Base-by-base conservation (phyloP, 1,140 invertebrate genomes). In the Zaprionus davidi region DNA sequence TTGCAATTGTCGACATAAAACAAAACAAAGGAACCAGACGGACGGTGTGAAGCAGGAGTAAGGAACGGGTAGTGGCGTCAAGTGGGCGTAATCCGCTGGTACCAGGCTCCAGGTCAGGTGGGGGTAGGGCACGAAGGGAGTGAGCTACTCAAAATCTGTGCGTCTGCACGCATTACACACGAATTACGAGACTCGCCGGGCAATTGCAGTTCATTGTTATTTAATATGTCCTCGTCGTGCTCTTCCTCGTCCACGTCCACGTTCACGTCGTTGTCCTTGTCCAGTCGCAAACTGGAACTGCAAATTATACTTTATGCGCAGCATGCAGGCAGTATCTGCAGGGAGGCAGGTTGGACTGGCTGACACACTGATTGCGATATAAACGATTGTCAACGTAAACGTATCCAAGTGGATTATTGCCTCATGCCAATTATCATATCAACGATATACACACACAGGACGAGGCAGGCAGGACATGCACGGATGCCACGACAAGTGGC, bases 201-300 rank as follows among this genome's bases (percentile, higher is more conserved):
- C 86, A 90, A 90, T 90, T 90, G 85, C 85, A 90, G 85, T 90
- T 90, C 85, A 90, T 90, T 90, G 85, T 90, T 90, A 90, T 90
- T 90, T 90, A 90, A 90, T 90, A 90, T 79, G 81, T 90, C 78
- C 81, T 71, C 77, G 67, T 60, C 59, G 72, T 46, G 55, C 62
- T 70, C 66, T 31, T 72, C 56, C 38, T 41, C 41, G 28, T 51
- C 58, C 51, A 28, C 41, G 28, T 51, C 58, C 51, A 28, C 36
- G 53, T 67, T 57, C 22, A 36, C 66, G 55, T 59, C 62, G 76
- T 69, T 51, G 70, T 58, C 62, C 49, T 73, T 49, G 63, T 53
- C 71, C 26, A 67, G 67, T 56, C 64, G 72, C 62, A 64, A 24
- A 60, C 68, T 74, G 75, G 76, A 60, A 72, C 56, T 88, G 73